phyloP scores from a whole-genome alignment of 2,888 invertebrate species.

The Lasiommata megera region DNA sequence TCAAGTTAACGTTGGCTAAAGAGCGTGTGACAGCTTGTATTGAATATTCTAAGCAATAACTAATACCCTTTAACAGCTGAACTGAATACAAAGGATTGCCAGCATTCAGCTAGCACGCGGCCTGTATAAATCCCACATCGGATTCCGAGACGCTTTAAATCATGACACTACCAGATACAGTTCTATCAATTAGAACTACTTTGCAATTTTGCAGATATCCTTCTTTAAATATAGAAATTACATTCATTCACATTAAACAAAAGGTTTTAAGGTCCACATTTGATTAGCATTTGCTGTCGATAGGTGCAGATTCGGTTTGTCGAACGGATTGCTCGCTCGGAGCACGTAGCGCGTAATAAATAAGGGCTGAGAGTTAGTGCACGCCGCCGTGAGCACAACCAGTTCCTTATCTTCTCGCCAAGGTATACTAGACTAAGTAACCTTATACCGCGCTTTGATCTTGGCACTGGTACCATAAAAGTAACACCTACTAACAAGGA shows the following conservation, averaged over 20 bases:
- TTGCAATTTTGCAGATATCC: conserved; percentile 37
- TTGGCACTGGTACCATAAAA: conserved; percentile 28
- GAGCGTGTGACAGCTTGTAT: no score
- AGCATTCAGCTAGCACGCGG: conserved; percentile 36
- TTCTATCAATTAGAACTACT: conserved; percentile 69
- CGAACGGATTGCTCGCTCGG: conserved; percentile 57
- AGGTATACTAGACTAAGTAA: conserved; percentile 59
- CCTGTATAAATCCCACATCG: conserved; percentile 56
- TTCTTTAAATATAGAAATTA: conserved; percentile 23
- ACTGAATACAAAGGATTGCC: conserved; percentile 23
- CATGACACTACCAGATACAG: conserved; percentile 70
- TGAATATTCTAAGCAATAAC: no score
- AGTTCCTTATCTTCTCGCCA: conserved; percentile 64
- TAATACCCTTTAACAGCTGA: no score
- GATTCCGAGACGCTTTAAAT: conserved; percentile 66
- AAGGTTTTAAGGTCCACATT: conserved; percentile 37
- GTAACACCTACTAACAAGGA: neutral
- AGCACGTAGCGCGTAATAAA: conserved; percentile 73
- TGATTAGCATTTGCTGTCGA: conserved; percentile 30
- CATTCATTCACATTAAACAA: conserved; percentile 25
- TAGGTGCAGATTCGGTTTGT: conserved; percentile 38
- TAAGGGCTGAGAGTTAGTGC: conserved; percentile 68
- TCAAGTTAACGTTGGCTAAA: no score
- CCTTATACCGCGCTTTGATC: conserved; percentile 57
- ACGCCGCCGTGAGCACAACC: conserved; percentile 56